Evolutionary conservation across 2,888 invertebrate species (phyloP), one percentile per base, ranked within the genome.

Genomic region (Papilio demoleus): DNA sequence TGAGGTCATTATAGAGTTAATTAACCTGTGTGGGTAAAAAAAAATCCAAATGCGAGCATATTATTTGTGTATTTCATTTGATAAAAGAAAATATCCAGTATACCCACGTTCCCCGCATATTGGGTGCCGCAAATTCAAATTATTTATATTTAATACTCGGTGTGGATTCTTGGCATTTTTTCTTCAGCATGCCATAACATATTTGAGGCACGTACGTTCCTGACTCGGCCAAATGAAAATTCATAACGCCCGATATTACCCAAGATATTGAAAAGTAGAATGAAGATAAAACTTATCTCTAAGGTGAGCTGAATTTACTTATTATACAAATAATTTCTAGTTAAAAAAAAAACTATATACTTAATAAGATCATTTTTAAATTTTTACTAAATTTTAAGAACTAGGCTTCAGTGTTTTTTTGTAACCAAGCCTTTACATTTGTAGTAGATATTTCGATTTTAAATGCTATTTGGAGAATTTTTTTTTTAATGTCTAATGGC

Each of bases 181-280:
- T 78, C 74, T 72, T 70, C 67, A 68, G 62, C 65, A 34, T 65
- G 71, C 65, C 64, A 70, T 82, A 83, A 80, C 74, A 84, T 84
- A 90, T 88, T 88, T 84, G 65, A 76, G 77, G 82, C 90, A 90
- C 89, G 90, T 88, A 74, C 74, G 70, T 67, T 72, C 73, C 38
- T 45, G 36, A 36, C 56, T 36, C n/a, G 63, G 82, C 80, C 79
- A 79, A 76, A 82, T 82, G 78, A 85, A 87, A 89, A 90, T 90
- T 89, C 89, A 90, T 88, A 87, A 83, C 84, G 79, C 73, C 78
- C 79, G 73, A 81, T 85, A 84, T 84, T 82, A 82, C 79, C 67
- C 70, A 81, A 82, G 84, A 81, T 89, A 90, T 90, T 90, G 89
- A 90, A 90, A 90, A 89, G 87, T 90, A 88, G 88, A 89, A 89